Evolutionary conservation across 2,113 vertebrate species (phyloP).

Genomic region (Podilymbus podiceps): DNA sequence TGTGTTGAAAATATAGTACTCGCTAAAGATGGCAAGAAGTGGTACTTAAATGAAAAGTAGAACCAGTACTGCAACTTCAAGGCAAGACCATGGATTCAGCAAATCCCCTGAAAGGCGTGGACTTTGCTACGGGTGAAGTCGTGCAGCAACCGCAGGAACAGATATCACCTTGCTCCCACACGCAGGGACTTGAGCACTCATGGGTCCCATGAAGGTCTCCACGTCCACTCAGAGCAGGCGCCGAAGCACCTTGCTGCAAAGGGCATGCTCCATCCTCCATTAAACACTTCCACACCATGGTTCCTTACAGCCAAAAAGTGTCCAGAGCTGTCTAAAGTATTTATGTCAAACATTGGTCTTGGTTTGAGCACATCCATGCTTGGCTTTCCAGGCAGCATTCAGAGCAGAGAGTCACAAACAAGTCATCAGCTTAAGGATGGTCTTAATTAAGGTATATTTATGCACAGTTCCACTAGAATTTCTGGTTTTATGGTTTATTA

Average conservation of each 20-base stretch:
- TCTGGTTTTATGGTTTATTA: background rate
- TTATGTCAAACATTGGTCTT: background rate
- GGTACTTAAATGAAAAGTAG: background rate
- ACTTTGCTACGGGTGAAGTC: background rate
- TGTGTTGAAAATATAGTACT: background rate
- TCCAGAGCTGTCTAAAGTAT: background rate
- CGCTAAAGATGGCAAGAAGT: background rate
- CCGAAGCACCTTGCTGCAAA: background rate
- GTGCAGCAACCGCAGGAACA: fast-evolving
- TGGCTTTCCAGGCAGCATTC: background rate
- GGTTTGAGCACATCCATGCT: background rate
- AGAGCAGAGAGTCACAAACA: background rate
- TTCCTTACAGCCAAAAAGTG: background rate
- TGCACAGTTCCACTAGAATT: background rate
- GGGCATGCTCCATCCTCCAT: background rate
- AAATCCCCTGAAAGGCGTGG: background rate
- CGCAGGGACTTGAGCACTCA: fast-evolving
- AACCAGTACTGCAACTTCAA: background rate
- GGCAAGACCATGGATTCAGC: background rate
- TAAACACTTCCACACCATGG: background rate
- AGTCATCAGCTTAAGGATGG: background rate
- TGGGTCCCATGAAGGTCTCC: background rate
- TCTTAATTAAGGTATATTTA: background rate
- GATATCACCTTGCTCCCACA: background rate
- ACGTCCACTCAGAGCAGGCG: background rate